phyloP scores from a whole-genome alignment of 2,797 vertebrate species.

The Pipistrellus pygmaeus region DNA sequence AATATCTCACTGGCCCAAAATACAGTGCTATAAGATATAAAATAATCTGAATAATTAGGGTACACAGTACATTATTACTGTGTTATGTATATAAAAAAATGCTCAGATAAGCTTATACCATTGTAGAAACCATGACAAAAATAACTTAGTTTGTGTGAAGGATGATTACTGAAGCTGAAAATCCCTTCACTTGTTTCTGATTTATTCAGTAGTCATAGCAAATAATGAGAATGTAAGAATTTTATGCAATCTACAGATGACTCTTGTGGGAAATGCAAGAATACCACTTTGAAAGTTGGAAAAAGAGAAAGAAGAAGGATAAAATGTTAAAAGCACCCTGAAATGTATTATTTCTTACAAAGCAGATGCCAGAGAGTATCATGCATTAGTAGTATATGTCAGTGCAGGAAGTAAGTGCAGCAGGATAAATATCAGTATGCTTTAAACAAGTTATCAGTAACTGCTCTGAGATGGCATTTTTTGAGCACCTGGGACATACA shows the following conservation, averaged over 20 bases:
- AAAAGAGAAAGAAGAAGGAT: background rate
- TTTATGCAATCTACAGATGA: background rate
- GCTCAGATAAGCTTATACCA: background rate
- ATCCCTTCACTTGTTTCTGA: background rate
- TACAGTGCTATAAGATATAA: background rate
- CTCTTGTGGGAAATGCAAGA: background rate
- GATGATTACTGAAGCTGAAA: background rate
- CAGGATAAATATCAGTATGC: background rate
- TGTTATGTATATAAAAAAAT: background rate
- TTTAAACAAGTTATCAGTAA: background rate
- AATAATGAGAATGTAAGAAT: background rate
- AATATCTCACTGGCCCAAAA: background rate
- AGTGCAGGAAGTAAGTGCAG: background rate
- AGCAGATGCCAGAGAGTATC: background rate
- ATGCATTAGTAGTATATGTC: too few relatives aligned
- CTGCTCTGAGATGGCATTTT: background rate
- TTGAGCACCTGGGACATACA: background rate
- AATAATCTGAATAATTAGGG: background rate
- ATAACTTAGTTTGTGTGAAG: background rate
- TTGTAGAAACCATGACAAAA: background rate
- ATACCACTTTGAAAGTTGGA: background rate
- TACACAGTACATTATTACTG: background rate
- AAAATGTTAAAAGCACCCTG: background rate
- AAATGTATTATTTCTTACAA: constrained; percentile 1
- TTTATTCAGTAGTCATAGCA: background rate